Evolutionary conservation across 2,888 invertebrate species (phyloP), one percentile per base, ranked within the genome.

Genomic region (Helleia helle): DNA sequence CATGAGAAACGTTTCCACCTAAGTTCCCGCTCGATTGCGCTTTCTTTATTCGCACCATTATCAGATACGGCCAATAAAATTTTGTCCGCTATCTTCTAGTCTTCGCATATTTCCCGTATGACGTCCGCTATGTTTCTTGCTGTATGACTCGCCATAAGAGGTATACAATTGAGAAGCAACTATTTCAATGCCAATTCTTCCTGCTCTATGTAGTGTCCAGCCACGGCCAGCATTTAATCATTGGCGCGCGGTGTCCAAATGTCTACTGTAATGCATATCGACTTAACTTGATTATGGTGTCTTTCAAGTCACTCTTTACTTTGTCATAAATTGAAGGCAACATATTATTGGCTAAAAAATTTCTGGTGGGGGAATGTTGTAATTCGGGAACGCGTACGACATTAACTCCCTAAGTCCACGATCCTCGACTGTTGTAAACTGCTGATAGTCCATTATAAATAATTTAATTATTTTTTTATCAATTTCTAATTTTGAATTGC

Each of bases 21-120:
- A 13, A 44, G 38, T 29, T 38, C 38, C 8, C 36, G 25, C 9
- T 44, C 40, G 5, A 43, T 36, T n/a, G 48, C 48, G 24, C 41
- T 37, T 38, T 44, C 48, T 7, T 52, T 47, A 39, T 54, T 52
- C n/a, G 46, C 43, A n/a, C 48, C 52, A 42, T 52, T 54, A 31
- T 54, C 52, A 1, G 40, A 40, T 6, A 52, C 50, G 9, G 39
- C 48, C 14, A 48, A 38, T 13, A 43, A 39, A 4, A 50, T 44
- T 46, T 50, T 48, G 4, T 42, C 18, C 7, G 28, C 28, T 4
- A 52, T 15, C 11, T 38, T 28, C 40, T 38, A 51, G 6, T 43
- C 36, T 2, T 46, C 39, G 8, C 36, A 31, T 4, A 47, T 14
- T 24, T 15, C 2, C 9, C 9, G n/a, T 9, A 28, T 40, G 31